Percentiles rank a stretch among this genome's conserved stretches.
These are phyloP conservation scores for Spongia lamella DNA, from an alignment of 37 sponge, comb jelly and placozoan species.

Conservation along the genomic window DNA sequence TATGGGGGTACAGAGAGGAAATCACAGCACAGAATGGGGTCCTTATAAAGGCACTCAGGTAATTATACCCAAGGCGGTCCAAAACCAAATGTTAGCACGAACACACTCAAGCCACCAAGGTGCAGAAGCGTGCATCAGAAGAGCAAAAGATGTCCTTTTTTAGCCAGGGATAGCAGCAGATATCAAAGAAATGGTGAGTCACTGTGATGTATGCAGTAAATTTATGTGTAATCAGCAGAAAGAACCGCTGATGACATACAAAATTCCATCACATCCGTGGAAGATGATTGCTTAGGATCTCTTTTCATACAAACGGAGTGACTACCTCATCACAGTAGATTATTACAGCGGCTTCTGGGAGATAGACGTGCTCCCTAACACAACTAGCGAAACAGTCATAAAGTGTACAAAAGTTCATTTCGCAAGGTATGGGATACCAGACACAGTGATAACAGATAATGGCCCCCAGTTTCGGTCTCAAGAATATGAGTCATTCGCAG, in stretches of 20 bases:
- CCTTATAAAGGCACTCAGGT: no score
- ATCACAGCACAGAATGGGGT: no score
- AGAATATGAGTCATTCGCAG: constrained; percentile 23
- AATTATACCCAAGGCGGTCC: no score
- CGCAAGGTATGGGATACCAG: constrained; percentile 42
- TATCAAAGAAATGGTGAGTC: no score
- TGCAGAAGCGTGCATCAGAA: not conserved
- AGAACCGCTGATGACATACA: constrained; percentile 23
- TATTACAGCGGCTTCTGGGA: constrained; percentile 25
- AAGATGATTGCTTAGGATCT: constrained; percentile 23
- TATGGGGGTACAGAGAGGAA: no score
- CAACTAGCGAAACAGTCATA: constrained; percentile 9
- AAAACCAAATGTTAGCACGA: not conserved
- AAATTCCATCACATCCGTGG: constrained; percentile 32
- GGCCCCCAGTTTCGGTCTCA: constrained; percentile 33
- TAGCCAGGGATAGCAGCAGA: no score
- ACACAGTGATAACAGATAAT: constrained; percentile 27
- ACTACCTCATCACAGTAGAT: constrained; percentile 41
- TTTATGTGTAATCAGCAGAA: no score
- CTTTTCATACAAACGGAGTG: constrained; percentile 13
- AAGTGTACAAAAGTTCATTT: constrained; percentile 21
- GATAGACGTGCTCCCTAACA: constrained; percentile 10
- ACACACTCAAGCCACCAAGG: not conserved
- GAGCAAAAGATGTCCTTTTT: not conserved
- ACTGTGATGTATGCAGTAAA: constrained; percentile 6